Conservation (phyloP, 1,140 invertebrate species). For the Sycobia sp. region DNA sequence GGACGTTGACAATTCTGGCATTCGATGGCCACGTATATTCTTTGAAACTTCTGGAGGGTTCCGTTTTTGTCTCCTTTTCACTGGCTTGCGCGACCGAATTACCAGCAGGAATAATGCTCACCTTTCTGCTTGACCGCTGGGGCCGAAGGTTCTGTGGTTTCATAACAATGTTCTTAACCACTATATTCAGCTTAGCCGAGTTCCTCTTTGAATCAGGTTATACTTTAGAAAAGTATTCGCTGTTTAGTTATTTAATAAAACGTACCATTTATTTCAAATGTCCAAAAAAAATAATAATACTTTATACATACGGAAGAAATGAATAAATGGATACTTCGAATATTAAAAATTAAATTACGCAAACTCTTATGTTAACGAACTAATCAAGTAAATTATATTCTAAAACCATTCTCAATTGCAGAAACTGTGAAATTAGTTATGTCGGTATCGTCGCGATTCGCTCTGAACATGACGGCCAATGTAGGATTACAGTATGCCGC, state of each 20-base stretch:
- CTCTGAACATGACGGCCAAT: conserved; percentile 68
- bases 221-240: no score
- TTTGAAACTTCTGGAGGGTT: conserved; percentile 67
- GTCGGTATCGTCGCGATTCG: conserved; percentile 64
- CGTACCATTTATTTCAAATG: no score
- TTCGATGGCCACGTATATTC: conserved; percentile 74
- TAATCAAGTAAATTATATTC: no score
- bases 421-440: conserved; percentile 47
- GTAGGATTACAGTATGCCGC: conserved; percentile 71
- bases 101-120: conserved; percentile 71
- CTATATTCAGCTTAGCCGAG: conserved; percentile 62
- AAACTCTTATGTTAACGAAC: no score
- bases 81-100: conserved; percentile 73
- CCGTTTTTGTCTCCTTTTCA: conserved; percentile 74
- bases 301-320: no score
- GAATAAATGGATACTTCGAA: no score
- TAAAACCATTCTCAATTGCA: conserved; percentile 12
- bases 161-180: conserved; percentile 62
- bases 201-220: conserved; percentile 49
- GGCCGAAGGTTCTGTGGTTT: conserved; percentile 68
- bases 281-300: no score
- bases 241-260: no score
- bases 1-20: conserved; percentile 67
- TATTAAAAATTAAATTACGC: no score
- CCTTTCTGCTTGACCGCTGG: conserved; percentile 70